Percentiles rank a stretch among this genome's conserved stretches.
Evolutionary conservation across 2,797 vertebrate species (phyloP).

Genomic region (Anguilla megastoma): DNA sequence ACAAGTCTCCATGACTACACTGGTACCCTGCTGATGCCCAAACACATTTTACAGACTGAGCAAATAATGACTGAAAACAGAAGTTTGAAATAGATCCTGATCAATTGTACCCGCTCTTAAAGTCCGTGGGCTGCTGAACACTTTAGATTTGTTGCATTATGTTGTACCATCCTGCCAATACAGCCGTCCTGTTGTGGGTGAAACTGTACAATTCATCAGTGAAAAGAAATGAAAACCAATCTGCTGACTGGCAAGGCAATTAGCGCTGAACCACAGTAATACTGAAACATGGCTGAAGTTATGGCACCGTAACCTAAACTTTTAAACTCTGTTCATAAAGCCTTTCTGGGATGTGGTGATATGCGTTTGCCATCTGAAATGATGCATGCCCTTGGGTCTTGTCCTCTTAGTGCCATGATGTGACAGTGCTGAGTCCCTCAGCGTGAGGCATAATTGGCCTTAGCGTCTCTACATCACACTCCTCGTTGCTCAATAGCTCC

Average conservation of each 20-base stretch:
- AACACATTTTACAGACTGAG: background rate
- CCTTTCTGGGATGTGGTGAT: background rate
- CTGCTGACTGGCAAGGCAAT: background rate
- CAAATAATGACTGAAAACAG: background rate
- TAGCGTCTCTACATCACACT: background rate
- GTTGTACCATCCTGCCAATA: background rate
- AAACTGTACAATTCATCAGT: background rate
- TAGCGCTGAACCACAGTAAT: background rate
- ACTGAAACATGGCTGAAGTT: background rate
- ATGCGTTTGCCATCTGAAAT: background rate
- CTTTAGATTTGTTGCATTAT: background rate
- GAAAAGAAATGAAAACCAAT: background rate
- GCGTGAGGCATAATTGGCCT: background rate
- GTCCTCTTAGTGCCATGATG: background rate
- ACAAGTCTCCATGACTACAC: background rate
- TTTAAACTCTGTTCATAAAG: background rate
- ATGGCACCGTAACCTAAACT: background rate
- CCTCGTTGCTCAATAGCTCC: background rate
- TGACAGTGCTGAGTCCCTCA: background rate
- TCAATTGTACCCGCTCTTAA: background rate
- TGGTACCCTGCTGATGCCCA: background rate
- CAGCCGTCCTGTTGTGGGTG: background rate
- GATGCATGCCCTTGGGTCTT: background rate
- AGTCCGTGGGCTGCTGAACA: background rate
- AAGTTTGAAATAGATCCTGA: background rate